phyloP scores from a whole-genome alignment of 2,888 invertebrate species.

The Laothoe populi region DNA sequence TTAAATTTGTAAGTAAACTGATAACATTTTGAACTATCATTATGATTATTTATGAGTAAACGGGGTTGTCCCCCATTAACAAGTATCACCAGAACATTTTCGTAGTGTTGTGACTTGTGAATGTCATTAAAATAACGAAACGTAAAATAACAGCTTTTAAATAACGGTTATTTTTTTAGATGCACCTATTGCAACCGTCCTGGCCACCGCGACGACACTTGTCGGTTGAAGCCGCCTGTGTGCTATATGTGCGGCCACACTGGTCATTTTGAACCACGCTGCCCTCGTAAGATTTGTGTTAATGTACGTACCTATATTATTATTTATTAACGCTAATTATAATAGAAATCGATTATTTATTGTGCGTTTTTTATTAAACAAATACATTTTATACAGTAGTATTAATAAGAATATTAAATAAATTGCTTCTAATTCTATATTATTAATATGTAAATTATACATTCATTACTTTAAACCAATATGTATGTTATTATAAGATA shows the following conservation, averaged over 20 bases:
- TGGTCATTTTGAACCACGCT: slow-evolving; percentile 87
- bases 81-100: not conserved
- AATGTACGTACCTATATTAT: slow-evolving; percentile 81
- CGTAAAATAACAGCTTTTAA: not conserved
- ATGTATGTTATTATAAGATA: not conserved
- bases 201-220: slow-evolving; percentile 86
- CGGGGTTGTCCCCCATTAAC: not conserved
- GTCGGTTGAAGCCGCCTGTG: slow-evolving; percentile 81
- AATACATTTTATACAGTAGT: too few relatives aligned
- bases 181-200: slow-evolving; percentile 87
- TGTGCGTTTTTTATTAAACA: too few relatives aligned
- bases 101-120: not conserved
- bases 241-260: slow-evolving; percentile 88
- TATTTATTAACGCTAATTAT: not conserved
- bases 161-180: slow-evolving; percentile 54
- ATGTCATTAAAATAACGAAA: slow-evolving; percentile 40
- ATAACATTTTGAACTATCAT: not conserved
- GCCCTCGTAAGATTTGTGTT: slow-evolving; percentile 88
- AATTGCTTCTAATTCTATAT: too few relatives aligned
- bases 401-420: too few relatives aligned
- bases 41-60: not conserved
- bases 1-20: not conserved
- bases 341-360: too few relatives aligned
- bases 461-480: too few relatives aligned
- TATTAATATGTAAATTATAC: too few relatives aligned